Percentiles rank a stretch among this genome's conserved stretches.
phyloP scores from a whole-genome alignment of 2,888 invertebrate species.

The Asteroscopus sphinx region DNA sequence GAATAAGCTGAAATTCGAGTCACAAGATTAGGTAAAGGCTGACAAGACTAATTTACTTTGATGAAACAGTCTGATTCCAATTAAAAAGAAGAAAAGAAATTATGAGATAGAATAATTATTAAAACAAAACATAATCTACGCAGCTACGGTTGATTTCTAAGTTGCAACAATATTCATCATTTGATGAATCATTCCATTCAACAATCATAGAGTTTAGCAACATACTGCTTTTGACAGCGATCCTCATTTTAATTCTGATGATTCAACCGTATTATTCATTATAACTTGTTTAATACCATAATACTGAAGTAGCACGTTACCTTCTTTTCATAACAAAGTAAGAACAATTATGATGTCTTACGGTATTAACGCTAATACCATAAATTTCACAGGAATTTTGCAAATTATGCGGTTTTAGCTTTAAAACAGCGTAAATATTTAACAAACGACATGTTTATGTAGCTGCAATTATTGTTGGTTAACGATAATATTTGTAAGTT shows the following conservation, averaged over 20 bases:
- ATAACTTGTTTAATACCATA: slow-evolving; percentile 13
- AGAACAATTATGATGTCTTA: slow-evolving; percentile 11
- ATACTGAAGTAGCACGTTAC: slow-evolving; percentile 13
- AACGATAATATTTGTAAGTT: no score
- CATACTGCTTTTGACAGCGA: slow-evolving; percentile 9
- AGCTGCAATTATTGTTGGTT: no score
- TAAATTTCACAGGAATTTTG: neutral
- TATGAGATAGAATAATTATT: slow-evolving; percentile 1
- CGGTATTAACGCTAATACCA: neutral
- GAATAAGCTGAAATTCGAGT: slow-evolving; percentile 2
- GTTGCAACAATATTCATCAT: neutral
- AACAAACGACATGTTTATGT: no score
- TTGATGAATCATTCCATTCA: slow-evolving; percentile 3
- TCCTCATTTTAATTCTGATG: slow-evolving; percentile 14
- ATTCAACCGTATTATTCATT: slow-evolving; percentile 35
- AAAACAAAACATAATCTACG: no score
- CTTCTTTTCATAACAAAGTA: slow-evolving; percentile 10
- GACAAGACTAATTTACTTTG: neutral
- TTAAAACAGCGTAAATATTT: no score
- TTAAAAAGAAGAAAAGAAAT: neutral
- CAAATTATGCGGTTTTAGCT: no score
- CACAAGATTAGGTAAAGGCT: slow-evolving; percentile 8
- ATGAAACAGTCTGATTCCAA: slow-evolving; percentile 10
- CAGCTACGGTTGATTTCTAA: no score
- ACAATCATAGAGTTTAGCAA: neutral